Percentiles rank a stretch among this genome's conserved stretches.
Evolutionary conservation across 2,888 invertebrate species (phyloP).

Genomic region (Drosophila lacicola): DNA sequence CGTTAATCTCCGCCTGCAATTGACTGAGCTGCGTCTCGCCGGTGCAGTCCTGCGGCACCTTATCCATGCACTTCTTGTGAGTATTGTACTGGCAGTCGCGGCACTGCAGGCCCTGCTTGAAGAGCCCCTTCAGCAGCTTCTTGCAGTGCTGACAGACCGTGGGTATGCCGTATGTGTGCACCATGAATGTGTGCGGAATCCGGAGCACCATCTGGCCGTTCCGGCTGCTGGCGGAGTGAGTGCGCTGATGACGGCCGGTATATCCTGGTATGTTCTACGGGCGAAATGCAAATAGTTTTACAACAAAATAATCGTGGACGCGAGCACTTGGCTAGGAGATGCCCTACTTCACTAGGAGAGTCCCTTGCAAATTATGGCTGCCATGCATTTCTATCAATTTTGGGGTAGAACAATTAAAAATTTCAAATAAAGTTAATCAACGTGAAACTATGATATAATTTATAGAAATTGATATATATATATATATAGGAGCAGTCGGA

Average conservation of each 20-base stretch:
- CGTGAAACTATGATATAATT: neutral
- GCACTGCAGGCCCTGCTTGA: constrained; percentile 98
- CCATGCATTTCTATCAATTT: constrained; percentile 1
- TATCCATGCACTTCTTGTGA: constrained; percentile 96
- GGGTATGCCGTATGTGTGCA: constrained; percentile 98
- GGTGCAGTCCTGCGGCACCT: constrained; percentile 95
- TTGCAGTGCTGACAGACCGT: constrained; percentile 98
- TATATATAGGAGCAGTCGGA: neutral
- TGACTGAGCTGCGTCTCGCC: constrained; percentile 88
- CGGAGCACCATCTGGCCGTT: constrained; percentile 85
- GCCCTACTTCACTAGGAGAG: constrained; percentile 1
- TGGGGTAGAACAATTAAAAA: neutral
- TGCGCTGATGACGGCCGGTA: constrained; percentile 86
- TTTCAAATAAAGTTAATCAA: neutral
- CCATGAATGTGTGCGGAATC: constrained; percentile 98
- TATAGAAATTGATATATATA: neutral
- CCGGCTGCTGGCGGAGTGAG: constrained; percentile 89
- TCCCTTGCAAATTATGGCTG: neutral
- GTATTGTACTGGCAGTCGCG: constrained; percentile 98
- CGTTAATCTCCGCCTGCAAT: constrained; percentile 83
- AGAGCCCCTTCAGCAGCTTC: constrained; percentile 96
- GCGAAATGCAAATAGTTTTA: constrained; percentile 9
- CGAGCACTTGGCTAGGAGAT: neutral
- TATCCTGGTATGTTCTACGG: constrained; percentile 85
- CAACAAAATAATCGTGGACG: neutral